Evolutionary conservation across 2,888 invertebrate genomes (phyloP).

Genomic region (Lagria hirta): DNA sequence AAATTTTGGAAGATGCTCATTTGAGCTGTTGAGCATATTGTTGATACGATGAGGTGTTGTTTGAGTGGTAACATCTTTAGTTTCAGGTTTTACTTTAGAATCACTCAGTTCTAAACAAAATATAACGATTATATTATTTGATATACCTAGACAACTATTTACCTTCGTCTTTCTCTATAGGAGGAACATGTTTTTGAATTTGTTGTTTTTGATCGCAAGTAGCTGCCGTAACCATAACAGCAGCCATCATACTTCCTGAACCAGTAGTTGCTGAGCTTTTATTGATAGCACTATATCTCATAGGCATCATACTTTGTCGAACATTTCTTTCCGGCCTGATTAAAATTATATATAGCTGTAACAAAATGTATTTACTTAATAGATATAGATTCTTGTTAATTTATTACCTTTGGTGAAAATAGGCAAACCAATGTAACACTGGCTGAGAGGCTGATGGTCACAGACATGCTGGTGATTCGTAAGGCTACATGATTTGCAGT

Average conservation of each 20-base stretch:
- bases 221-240: slow-evolving; percentile 66
- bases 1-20: slow-evolving; percentile 45
- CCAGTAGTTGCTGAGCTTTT: slow-evolving; percentile 63
- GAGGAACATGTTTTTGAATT: slow-evolving; percentile 63
- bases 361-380: slow-evolving; percentile 6
- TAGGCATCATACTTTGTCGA: slow-evolving; percentile 83
- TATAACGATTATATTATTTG: slow-evolving; percentile 4
- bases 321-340: slow-evolving; percentile 88
- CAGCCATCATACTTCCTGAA: slow-evolving; percentile 68
- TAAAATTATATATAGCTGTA: slow-evolving; percentile 83
- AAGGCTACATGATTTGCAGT: slow-evolving; percentile 91
- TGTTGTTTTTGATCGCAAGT: slow-evolving; percentile 70
- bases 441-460: slow-evolving; percentile 91
- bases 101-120: slow-evolving; percentile 25
- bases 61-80: slow-evolving; percentile 50
- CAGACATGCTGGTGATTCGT: slow-evolving; percentile 92
- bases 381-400: not conserved
- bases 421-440: slow-evolving; percentile 92
- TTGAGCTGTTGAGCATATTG: slow-evolving; percentile 38
- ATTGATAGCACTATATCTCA: slow-evolving; percentile 64
- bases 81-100: slow-evolving; percentile 40
- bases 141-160: slow-evolving; percentile 7
- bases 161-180: slow-evolving; percentile 47
- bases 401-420: slow-evolving; percentile 78
- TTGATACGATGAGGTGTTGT: slow-evolving; percentile 42